A percentile compares a stretch with the other conserved stretches of the same genome.
Conservation (phyloP, 2,113 vertebrate species). For the Tragelaphus buxtoni region DNA sequence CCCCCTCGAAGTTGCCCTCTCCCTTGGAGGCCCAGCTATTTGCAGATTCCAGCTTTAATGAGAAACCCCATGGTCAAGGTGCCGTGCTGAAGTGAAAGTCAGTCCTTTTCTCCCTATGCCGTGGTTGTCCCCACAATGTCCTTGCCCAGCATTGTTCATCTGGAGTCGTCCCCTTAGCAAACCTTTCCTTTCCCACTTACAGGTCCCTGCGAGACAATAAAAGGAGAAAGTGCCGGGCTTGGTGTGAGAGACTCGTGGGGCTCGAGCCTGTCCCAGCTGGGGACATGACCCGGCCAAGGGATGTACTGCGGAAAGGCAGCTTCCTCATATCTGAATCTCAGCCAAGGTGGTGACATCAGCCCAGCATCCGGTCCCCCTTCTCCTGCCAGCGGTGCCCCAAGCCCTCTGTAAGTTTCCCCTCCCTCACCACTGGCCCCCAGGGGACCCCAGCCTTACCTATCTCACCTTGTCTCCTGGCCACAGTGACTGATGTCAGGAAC, state of each 20-base stretch:
- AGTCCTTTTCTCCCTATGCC: background rate
- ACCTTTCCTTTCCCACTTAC: background rate
- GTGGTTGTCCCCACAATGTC: background rate
- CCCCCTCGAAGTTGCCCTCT: background rate
- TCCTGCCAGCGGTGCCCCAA: background rate
- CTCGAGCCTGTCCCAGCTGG: background rate
- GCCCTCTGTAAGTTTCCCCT: background rate
- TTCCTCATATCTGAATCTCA: background rate
- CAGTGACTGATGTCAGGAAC: background rate
- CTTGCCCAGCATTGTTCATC: background rate
- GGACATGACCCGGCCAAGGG: background rate
- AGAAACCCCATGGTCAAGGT: background rate
- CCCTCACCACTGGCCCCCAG: background rate
- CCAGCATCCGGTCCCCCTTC: background rate
- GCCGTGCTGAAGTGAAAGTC: background rate
- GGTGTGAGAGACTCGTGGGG: background rate
- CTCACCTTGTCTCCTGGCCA: background rate
- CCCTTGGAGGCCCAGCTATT: background rate
- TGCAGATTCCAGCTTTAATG: background rate
- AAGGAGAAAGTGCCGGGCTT: background rate
- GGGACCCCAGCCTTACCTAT: background rate
- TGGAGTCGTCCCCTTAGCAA: background rate
- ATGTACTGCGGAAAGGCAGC: accelerated
- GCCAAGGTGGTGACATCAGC: background rate
- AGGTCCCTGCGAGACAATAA: background rate